A percentile compares a stretch with the other conserved stretches of the same genome.
Conservation (phyloP, 1,140 invertebrate species). For the Orussus abietinus region DNA sequence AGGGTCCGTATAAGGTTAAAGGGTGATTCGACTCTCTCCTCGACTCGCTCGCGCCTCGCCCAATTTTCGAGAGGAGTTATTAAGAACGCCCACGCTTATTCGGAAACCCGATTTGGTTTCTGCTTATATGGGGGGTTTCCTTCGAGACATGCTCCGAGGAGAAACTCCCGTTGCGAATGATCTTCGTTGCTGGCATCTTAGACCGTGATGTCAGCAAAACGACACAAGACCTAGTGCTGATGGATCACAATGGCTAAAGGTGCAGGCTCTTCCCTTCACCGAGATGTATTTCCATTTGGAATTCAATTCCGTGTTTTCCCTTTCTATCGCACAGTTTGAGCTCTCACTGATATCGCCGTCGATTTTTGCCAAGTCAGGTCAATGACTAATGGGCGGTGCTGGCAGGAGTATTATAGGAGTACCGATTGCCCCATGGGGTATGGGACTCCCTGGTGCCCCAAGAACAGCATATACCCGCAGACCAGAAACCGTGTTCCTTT, state of each 20-base stretch:
- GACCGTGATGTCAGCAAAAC: too few relatives aligned
- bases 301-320: too few relatives aligned
- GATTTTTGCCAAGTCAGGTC: conserved; percentile 15
- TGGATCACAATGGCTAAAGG: too few relatives aligned
- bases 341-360: conserved; percentile 22
- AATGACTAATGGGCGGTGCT: conserved; percentile 30
- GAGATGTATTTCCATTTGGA: too few relatives aligned
- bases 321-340: too few relatives aligned
- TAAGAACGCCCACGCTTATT: conserved; percentile 16
- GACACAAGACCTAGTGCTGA: too few relatives aligned
- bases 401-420: conserved; percentile 28
- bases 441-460: conserved; percentile 12
- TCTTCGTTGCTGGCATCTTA: too few relatives aligned
- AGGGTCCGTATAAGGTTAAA: conserved; percentile 40
- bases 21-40: conserved; percentile 26
- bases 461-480: conserved; percentile 31
- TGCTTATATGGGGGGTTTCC: too few relatives aligned
- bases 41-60: conserved; percentile 6
- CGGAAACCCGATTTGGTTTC: conserved; percentile 14
- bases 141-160: too few relatives aligned
- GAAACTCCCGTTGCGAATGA: too few relatives aligned
- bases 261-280: too few relatives aligned
- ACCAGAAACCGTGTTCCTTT: conserved; percentile 45
- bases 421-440: conserved; percentile 20
- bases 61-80: conserved; percentile 13